Conservation (phyloP, 2,888 invertebrate species). For the Lathronympha strigana region DNA sequence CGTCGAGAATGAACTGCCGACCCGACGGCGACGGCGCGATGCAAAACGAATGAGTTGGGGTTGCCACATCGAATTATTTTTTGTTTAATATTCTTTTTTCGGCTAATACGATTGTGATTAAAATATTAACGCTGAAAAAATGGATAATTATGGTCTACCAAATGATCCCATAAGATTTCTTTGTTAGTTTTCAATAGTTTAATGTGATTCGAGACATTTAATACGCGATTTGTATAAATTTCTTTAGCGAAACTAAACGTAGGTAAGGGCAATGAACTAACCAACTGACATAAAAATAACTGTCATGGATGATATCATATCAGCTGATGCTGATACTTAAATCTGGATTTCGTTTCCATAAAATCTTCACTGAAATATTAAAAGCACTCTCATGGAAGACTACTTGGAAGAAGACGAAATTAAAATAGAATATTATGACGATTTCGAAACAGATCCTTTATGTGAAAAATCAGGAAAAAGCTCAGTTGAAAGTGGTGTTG, state of each 20-base stretch:
- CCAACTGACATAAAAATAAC: constrained; percentile 19
- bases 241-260: constrained; percentile 11
- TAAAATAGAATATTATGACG: constrained; percentile 60
- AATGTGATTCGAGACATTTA: neutral
- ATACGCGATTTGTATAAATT: neutral
- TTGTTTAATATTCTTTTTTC: neutral
- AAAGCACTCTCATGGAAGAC: constrained; percentile 42
- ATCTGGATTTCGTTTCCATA: neutral
- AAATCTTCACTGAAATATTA: constrained; percentile 11
- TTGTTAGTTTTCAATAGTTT: neutral
- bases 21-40: constrained; percentile 46
- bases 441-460: constrained; percentile 55
- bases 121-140: neutral
- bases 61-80: constrained; percentile 30
- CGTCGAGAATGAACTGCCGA: constrained; percentile 48
- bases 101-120: neutral
- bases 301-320: constrained; percentile 29
- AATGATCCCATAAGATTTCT: neutral
- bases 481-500: neutral
- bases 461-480: constrained; percentile 29
- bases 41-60: constrained; percentile 31
- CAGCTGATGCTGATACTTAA: constrained; percentile 38
- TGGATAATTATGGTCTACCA: neutral
- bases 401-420: constrained; percentile 55
- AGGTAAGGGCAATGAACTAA: constrained; percentile 24